Evolutionary conservation across 2,113 vertebrate genomes (phyloP).

Genomic region (Marmota monax): DNA sequence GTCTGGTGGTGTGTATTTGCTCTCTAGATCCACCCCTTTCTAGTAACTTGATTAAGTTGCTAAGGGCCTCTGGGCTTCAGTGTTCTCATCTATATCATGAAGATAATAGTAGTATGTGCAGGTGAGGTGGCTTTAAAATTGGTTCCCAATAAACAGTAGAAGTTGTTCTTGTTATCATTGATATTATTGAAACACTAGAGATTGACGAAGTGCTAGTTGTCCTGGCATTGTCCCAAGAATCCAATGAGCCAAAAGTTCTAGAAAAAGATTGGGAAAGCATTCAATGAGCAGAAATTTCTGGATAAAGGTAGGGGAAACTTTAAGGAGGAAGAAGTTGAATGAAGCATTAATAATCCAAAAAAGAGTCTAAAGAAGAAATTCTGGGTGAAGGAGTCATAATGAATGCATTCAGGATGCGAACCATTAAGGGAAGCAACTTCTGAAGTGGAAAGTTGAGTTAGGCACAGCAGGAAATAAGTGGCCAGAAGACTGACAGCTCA

Average conservation of each 20-base stretch:
- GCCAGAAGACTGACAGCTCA: not conserved
- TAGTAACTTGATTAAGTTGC: not conserved
- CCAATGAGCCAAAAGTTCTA: not conserved
- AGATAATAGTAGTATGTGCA: not conserved
- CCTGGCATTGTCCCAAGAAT: not conserved
- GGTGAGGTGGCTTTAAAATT: not conserved
- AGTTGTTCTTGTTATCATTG: not conserved
- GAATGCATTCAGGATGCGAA: not conserved
- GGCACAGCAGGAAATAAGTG: not conserved
- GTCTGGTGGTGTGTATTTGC: not conserved
- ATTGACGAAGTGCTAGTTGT: not conserved
- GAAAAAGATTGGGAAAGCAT: not conserved
- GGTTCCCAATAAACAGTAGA: not conserved
- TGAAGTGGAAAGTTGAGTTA: not conserved
- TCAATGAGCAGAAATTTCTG: not conserved
- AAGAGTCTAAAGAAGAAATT: not conserved
- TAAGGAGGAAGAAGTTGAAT: not conserved
- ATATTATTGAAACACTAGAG: slow-evolving; percentile 24
- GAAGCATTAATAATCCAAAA: not conserved
- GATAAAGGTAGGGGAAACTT: not conserved
- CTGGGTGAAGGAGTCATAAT: not conserved
- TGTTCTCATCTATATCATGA: not conserved
- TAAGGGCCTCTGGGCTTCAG: not conserved
- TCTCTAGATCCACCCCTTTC: not conserved
- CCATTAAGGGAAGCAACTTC: not conserved